Evolutionary conservation across 1,140 invertebrate genomes (phyloP).

Genomic region (Listronotus oregonensis): DNA sequence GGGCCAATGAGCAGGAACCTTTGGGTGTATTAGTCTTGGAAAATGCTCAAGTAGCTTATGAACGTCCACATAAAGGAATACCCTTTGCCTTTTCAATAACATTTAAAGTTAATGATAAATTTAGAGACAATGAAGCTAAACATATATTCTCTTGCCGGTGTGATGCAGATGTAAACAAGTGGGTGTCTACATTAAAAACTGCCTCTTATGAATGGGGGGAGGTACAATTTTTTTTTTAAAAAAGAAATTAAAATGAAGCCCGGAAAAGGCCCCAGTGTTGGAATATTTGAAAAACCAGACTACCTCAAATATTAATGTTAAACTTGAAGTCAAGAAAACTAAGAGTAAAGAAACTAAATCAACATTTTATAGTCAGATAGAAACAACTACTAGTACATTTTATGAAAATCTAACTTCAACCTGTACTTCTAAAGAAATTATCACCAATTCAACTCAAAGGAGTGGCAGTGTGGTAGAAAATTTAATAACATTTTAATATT

Average conservation of each 20-base stretch:
- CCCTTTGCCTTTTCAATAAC: conserved; percentile 54
- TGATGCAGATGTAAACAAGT: conserved; percentile 52
- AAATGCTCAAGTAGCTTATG: conserved; percentile 53
- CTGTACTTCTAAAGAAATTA: conserved; percentile 34
- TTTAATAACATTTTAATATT: conserved; percentile 36
- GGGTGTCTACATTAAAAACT: conserved; percentile 52
- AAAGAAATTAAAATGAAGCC: conserved; percentile 52
- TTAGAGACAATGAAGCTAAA: conserved; percentile 50
- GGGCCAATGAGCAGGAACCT: conserved; percentile 50
- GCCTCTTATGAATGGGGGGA: conserved; percentile 54
- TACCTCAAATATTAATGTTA: conserved; percentile 28
- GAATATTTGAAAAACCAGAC: conserved; percentile 46
- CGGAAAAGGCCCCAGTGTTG: conserved; percentile 50
- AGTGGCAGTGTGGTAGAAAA: conserved; percentile 31
- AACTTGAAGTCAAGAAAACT: conserved; percentile 42
- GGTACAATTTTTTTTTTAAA: conserved; percentile 50
- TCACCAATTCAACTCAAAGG: conserved; percentile 10
- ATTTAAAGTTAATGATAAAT: conserved; percentile 49
- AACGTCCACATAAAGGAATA: conserved; percentile 49
- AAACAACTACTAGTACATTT: conserved; percentile 30
- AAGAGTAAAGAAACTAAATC: conserved; percentile 46
- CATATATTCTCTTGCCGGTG: conserved; percentile 55
- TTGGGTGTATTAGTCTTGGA: conserved; percentile 52
- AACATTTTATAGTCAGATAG: conserved; percentile 49
- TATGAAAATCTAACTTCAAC: conserved; percentile 29